phyloP scores from a whole-genome alignment of 2,797 vertebrate species.

The Lacerta bilineata region DNA sequence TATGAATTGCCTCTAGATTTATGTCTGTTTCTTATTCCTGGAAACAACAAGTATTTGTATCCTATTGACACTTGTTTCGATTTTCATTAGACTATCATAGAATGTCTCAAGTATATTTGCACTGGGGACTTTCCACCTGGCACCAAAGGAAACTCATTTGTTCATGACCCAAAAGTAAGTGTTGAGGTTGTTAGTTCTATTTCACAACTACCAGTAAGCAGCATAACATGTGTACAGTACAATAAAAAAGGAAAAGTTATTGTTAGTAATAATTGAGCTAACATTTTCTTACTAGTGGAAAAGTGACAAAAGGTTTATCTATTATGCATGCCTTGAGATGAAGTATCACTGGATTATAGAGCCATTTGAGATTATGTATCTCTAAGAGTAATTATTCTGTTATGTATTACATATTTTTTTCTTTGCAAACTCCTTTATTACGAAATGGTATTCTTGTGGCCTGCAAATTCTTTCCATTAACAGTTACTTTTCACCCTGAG shows the following conservation, averaged over 20 bases:
- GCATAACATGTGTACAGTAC: neutral
- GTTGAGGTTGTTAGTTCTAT: neutral
- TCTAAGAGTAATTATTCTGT: neutral
- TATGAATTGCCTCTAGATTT: neutral
- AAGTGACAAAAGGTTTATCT: neutral
- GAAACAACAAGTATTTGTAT: neutral
- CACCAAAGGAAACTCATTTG: constrained; percentile 95
- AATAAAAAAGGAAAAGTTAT: neutral
- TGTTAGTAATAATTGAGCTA: neutral
- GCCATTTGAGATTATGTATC: neutral
- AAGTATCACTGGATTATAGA: neutral
- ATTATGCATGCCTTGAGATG: too few relatives aligned
- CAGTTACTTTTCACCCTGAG: neutral
- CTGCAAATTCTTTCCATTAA: neutral
- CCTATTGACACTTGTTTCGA: constrained; percentile 51
- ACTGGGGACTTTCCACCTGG: constrained; percentile 97
- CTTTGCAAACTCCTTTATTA: too few relatives aligned
- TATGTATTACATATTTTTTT: neutral
- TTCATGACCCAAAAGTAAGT: constrained; percentile 97
- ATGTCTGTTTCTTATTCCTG: neutral
- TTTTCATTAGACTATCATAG: constrained; percentile 92
- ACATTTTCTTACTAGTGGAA: neutral
- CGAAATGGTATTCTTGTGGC: neutral
- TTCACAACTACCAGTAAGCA: neutral
- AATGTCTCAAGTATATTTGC: constrained; percentile 95